Base-by-base conservation (phyloP, 1,140 invertebrate genomes). In the Drosophila santomea region DNA sequence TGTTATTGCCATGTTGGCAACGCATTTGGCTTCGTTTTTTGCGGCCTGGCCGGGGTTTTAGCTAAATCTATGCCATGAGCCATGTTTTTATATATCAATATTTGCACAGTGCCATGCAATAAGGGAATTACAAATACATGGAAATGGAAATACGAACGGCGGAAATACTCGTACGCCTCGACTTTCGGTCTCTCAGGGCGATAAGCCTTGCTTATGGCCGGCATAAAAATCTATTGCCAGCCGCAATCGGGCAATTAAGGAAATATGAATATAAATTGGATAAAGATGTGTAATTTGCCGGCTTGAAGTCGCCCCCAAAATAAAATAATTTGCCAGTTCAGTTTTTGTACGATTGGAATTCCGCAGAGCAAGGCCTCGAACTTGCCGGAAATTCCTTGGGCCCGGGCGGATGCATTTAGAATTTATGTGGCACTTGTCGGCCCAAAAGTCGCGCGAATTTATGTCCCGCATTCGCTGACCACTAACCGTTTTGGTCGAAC, bases 401-500 rank as follows among this genome's bases (percentile, higher is more conserved):
- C 17, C 35, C 15, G 35, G 68, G 79, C 71, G 78, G 81, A 86
- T 86, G 79, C 83, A 86, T 86, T 86, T 86, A 88, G 83, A 83
- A 86, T 86, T 86, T 86, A 86, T 86, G 83, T 79, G 83, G 83
- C 83, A 86, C 84, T 86, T 89, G 84, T 79, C 84, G 83, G 69
- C 74, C 83, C 59, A 76, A 86, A 83, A 83, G 72, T 77, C 84
- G 67, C 76, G 76, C 72, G 83, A 86, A 86, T 86, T 86, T 86
- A 86, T 86, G 68, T 80, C 76, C 85, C 81, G 67, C 78, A 83
- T 88, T 67, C 75, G 80, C 58, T 50, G 69, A 61, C 59, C 69
- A 74, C 51, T 76, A 74, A 45, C 62, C 51, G 56, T 60, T 60
- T 54, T 20, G 43, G 41, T 43, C 41, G 45, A 71, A 68, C 59